Evolutionary conservation across 2,113 vertebrate genomes (phyloP).

Genomic region (Phylloscopus trochilus): DNA sequence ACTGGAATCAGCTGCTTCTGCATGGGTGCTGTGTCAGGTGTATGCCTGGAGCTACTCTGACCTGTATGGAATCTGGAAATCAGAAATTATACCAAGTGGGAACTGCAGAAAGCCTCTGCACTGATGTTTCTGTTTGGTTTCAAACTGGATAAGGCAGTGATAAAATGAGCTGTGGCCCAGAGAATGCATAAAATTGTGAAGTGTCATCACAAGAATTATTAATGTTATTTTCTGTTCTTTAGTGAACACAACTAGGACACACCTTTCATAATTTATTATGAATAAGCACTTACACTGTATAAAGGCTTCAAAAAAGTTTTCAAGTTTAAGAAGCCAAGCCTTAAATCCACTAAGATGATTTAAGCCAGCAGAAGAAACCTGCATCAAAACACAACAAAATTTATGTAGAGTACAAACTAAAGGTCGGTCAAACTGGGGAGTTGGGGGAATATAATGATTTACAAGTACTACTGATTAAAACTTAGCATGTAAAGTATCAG

Average conservation of each 20-base stretch:
- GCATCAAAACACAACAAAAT: neutral
- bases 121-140: neutral
- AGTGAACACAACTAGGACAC: neutral
- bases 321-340: neutral
- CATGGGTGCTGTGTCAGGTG: neutral
- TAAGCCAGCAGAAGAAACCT: neutral
- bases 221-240: neutral
- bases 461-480: neutral
- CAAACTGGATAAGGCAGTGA: neutral
- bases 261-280: neutral
- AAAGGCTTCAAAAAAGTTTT: neutral
- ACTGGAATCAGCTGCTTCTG: neutral
- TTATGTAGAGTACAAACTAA: neutral
- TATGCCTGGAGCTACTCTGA: neutral
- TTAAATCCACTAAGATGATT: neutral
- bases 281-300: neutral
- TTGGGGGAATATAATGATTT: neutral
- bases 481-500: neutral
- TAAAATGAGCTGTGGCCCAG: neutral
- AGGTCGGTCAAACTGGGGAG: accelerated
- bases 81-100: neutral
- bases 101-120: neutral
- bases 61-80: neutral
- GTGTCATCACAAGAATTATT: neutral
- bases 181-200: neutral